Percentiles rank a stretch among this genome's conserved stretches.
phyloP scores from a whole-genome alignment of 2,797 vertebrate species.

The Acipenser transmontanus region DNA sequence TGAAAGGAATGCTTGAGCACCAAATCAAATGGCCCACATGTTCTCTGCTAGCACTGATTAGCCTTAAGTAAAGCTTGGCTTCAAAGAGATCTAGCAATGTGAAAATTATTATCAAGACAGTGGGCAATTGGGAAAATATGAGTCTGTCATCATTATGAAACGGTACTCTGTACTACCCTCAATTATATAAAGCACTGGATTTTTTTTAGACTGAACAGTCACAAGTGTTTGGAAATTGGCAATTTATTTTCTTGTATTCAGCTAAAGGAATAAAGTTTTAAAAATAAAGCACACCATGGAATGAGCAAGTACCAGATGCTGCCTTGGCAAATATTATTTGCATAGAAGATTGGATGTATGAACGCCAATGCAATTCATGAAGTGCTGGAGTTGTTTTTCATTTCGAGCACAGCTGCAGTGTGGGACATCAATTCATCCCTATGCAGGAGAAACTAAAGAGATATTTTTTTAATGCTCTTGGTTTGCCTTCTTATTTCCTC shows the following conservation, averaged over 20 bases:
- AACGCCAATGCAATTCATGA: neutral
- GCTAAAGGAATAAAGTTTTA: neutral
- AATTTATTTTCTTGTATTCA: neutral
- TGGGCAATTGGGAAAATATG: too few relatives aligned
- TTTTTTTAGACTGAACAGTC: too few relatives aligned
- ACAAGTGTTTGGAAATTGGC: neutral
- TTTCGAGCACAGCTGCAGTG: slow-evolving; percentile 3
- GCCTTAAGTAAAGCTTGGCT: too few relatives aligned
- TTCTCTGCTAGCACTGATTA: too few relatives aligned
- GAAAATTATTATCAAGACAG: too few relatives aligned
- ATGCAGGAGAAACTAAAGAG: neutral
- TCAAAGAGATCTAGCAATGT: too few relatives aligned
- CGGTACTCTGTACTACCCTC: too few relatives aligned
- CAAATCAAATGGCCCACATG: too few relatives aligned
- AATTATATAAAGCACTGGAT: too few relatives aligned
- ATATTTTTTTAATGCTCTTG: neutral
- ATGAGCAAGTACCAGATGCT: neutral
- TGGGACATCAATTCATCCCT: neutral
- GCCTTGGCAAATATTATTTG: slow-evolving; percentile 1
- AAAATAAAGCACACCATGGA: neutral
- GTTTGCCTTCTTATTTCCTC: neutral
- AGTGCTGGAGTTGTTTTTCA: neutral
- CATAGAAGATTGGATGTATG: neutral
- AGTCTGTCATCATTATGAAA: too few relatives aligned
- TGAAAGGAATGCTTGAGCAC: neutral